Conservation (phyloP, 2,888 invertebrate genomes). For the Xylota segnis region DNA sequence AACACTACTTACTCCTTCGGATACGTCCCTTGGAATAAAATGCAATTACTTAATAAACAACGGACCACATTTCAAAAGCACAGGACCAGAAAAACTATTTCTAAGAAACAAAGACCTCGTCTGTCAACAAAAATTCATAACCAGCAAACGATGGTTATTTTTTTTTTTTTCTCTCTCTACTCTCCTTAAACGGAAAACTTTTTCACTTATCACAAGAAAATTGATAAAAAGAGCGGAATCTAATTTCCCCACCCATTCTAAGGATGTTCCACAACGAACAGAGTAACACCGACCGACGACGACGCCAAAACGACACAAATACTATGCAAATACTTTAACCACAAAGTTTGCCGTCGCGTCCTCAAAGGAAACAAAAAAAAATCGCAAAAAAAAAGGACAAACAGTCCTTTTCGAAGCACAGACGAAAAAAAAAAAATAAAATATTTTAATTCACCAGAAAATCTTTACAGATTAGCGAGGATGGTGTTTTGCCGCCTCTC, state of each 20-base stretch:
- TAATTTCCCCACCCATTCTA: conserved; percentile 44
- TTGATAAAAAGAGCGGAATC: conserved; percentile 68
- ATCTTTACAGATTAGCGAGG: conserved; percentile 70
- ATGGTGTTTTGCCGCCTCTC: conserved; percentile 68
- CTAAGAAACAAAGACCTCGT: conserved; percentile 3
- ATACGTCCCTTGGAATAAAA: neutral
- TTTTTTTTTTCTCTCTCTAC: conserved; percentile 7
- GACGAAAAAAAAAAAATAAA: conserved; percentile 24
- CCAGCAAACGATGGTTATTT: conserved; percentile 20
- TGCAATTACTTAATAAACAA: conserved; percentile 39
- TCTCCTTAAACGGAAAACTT: conserved; percentile 58
- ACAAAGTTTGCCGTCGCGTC: conserved; percentile 65
- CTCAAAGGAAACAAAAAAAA: conserved; percentile 30
- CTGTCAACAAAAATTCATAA: conserved; percentile 46
- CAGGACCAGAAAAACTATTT: neutral
- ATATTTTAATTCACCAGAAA: conserved; percentile 74
- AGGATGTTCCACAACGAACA: conserved; percentile 16
- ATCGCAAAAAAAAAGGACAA: conserved; percentile 35
- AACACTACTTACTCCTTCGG: too few relatives aligned
- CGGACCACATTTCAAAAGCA: neutral
- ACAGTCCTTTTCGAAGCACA: neutral
- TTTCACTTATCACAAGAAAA: conserved; percentile 76
- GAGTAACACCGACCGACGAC: conserved; percentile 33
- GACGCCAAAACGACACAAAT: conserved; percentile 64
- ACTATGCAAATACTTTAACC: conserved; percentile 73